Percentiles rank a stretch among this genome's conserved stretches.
Evolutionary conservation across 2,113 vertebrate species (phyloP).

Genomic region (Cebus imitator): DNA sequence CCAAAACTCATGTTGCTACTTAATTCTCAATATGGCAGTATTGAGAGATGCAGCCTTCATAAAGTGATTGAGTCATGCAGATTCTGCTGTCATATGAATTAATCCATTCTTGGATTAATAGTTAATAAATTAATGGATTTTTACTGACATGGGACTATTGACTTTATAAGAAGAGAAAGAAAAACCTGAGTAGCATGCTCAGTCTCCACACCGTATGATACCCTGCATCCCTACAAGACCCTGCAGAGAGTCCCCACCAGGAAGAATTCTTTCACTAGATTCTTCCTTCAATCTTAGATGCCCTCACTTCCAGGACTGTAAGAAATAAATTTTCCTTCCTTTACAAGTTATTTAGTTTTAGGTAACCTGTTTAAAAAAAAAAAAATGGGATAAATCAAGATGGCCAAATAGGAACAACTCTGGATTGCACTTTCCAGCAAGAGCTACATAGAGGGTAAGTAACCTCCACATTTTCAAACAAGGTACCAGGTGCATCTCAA

Average conservation of each 20-base stretch:
- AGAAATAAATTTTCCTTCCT: neutral
- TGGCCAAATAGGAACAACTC: too few species aligned
- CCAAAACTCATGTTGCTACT: neutral
- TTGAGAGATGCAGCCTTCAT: neutral
- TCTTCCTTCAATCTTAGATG: neutral
- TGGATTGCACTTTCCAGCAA: too few species aligned
- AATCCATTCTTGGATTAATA: neutral
- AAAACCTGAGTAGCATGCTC: neutral
- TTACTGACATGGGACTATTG: neutral
- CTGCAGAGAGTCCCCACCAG: neutral
- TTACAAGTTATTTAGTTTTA: neutral
- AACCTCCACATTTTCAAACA: too few species aligned
- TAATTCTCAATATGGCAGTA: neutral
- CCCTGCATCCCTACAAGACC: neutral
- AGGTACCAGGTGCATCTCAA: too few species aligned
- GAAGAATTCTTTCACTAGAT: neutral
- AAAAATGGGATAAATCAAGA: too few species aligned
- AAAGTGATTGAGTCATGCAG: neutral
- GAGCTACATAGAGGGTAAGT: too few species aligned
- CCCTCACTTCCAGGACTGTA: neutral
- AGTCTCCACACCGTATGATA: neutral
- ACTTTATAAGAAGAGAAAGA: neutral
- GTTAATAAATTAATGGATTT: too few species aligned
- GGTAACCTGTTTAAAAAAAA: neutral
- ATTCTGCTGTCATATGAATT: neutral